Conservation (phyloP, 2,797 vertebrate genomes). For the Falco columbarius region DNA sequence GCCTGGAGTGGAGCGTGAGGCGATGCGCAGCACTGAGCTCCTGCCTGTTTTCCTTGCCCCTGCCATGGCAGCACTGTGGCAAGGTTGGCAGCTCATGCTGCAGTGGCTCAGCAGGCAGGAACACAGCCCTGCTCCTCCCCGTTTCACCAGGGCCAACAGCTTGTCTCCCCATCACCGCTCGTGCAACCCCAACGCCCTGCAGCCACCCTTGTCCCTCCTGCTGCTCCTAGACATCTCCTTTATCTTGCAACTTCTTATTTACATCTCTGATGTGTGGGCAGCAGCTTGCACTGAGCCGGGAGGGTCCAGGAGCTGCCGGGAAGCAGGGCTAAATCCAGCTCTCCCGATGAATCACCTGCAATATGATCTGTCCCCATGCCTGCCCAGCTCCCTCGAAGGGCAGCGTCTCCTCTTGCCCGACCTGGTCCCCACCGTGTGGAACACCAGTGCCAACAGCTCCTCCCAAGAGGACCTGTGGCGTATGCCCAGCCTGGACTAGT, state of each 20-base stretch:
- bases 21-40: background rate
- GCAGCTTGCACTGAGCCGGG: background rate
- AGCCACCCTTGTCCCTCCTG: background rate
- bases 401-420: background rate
- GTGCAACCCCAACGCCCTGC: background rate
- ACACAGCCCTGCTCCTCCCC: background rate
- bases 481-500: background rate
- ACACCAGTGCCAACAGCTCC: background rate
- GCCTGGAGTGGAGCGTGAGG: background rate
- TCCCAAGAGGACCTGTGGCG: background rate
- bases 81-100: background rate
- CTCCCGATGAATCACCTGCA: background rate
- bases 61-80: background rate
- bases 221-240: background rate
- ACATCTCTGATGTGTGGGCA: background rate
- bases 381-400: background rate
- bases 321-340: constrained; percentile 37
- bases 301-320: constrained; percentile 6
- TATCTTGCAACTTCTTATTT: background rate
- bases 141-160: background rate
- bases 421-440: background rate
- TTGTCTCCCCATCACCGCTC: background rate
- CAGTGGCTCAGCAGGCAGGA: background rate
- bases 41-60: background rate
- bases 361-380: background rate